Evolutionary conservation across 1,140 invertebrate genomes (phyloP).

Genomic region (Apis dorsata): DNA sequence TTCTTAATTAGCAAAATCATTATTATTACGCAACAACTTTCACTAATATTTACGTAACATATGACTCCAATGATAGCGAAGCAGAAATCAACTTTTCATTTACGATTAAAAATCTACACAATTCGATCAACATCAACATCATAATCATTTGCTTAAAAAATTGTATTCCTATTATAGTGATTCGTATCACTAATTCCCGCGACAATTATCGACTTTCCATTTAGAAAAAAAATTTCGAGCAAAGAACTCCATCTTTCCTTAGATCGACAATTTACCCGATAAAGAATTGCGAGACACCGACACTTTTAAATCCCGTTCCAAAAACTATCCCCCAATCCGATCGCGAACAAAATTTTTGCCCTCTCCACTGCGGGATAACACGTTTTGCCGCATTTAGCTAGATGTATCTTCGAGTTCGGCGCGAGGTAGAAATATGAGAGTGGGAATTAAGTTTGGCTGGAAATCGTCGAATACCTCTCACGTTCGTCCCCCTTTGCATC

Average conservation of each 20-base stretch:
- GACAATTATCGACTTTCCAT: neutral
- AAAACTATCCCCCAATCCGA: conserved; percentile 29
- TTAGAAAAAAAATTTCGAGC: neutral
- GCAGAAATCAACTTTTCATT: too few species aligned
- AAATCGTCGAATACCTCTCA: conserved; percentile 4
- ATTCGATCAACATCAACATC: neutral
- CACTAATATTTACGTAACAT: too few species aligned
- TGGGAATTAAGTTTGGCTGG: conserved; percentile 66
- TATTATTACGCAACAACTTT: too few species aligned
- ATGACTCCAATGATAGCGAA: too few species aligned
- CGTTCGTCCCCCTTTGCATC: conserved; percentile 10
- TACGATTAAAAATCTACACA: neutral
- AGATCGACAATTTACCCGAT: conserved; percentile 23
- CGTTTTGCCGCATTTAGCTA: conserved; percentile 75
- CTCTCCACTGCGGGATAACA: conserved; percentile 49
- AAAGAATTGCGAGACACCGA: conserved; percentile 43
- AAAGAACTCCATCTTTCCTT: neutral
- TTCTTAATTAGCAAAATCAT: too few species aligned
- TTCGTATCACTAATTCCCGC: neutral
- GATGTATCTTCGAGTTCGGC: conserved; percentile 73
- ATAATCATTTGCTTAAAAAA: neutral
- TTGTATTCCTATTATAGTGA: neutral
- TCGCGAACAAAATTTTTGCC: conserved; percentile 59
- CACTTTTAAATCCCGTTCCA: conserved; percentile 61
- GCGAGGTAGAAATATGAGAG: conserved; percentile 68